These are phyloP conservation scores for Folsomia manolachei DNA, from an alignment of 2,888 invertebrate genomes.

Conservation along the genomic window DNA sequence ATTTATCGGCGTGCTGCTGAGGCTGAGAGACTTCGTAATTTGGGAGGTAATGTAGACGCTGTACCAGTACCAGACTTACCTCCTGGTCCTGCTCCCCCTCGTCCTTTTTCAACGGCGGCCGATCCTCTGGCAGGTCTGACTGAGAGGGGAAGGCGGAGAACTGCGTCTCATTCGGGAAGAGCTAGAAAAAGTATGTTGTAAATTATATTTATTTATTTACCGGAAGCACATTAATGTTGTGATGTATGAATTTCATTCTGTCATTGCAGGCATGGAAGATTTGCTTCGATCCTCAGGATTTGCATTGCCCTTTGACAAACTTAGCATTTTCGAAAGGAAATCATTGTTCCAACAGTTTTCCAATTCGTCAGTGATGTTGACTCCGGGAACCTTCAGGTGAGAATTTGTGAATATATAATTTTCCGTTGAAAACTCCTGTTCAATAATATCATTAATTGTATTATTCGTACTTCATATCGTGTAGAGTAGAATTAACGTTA, in stretches of 20 bases:
- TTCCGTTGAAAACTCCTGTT: neutral
- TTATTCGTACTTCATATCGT: too few relatives aligned
- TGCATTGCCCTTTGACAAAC: constrained; percentile 30
- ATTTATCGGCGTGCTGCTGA: neutral
- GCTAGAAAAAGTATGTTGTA: constrained; percentile 1
- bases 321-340: constrained; percentile 28
- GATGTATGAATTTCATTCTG: neutral
- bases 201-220: too few relatives aligned
- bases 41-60: neutral
- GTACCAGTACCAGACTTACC: neutral
- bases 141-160: neutral
- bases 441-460: too few relatives aligned
- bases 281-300: constrained; percentile 31
- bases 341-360: constrained; percentile 37
- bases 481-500: too few relatives aligned
- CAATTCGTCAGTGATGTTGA: constrained; percentile 16
- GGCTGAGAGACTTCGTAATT: neutral
- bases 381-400: neutral
- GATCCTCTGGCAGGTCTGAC: neutral
- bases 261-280: constrained; percentile 37
- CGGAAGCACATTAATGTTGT: neutral
- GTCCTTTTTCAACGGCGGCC: neutral
- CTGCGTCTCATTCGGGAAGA: neutral
- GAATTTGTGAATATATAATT: neutral
- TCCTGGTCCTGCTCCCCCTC: neutral